Percentiles rank a stretch among this genome's conserved stretches.
These are phyloP conservation scores for Platygyra sinensis DNA, from an alignment of 64 coral and sea anemone genomes.

Conservation along the genomic window DNA sequence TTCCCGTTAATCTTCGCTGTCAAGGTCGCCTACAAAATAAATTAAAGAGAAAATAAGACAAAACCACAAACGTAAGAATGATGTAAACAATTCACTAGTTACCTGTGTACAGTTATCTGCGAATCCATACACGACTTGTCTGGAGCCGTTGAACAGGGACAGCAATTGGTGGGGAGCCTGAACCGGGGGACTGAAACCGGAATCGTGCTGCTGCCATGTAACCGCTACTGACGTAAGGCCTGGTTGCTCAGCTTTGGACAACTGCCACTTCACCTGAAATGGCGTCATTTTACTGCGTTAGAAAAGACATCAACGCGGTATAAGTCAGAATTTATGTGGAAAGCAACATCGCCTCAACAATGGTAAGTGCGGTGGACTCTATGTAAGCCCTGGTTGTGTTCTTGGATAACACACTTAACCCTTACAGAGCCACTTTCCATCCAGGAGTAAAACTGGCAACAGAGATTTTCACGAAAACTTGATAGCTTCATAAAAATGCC, in stretches of 20 bases:
- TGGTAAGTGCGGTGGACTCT: no score
- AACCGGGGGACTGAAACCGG: constrained; percentile 56
- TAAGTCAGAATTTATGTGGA: no score
- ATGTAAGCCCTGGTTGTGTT: no score
- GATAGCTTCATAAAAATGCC: no score
- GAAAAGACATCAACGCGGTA: no score
- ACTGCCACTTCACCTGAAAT: constrained; percentile 65
- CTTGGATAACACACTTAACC: no score
- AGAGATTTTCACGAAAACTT: no score
- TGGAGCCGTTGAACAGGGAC: constrained; percentile 88
- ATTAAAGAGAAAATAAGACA: not conserved
- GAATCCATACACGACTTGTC: constrained; percentile 96
- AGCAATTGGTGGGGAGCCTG: constrained; percentile 90
- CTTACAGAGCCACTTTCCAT: no score
- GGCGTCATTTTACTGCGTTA: not conserved
- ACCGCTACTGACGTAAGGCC: constrained; percentile 90
- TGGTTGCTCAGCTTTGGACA: constrained; percentile 87
- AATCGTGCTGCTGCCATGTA: constrained; percentile 96
- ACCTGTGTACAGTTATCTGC: constrained; percentile 97
- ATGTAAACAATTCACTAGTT: not conserved
- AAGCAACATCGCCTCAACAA: no score
- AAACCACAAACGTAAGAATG: not conserved
- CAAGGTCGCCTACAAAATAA: constrained; percentile 66
- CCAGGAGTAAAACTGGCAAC: no score
- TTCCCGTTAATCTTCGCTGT: constrained; percentile 76